Evolutionary conservation across 2,797 vertebrate genomes (phyloP).

Genomic region (Petrocephalus schoutedeni): DNA sequence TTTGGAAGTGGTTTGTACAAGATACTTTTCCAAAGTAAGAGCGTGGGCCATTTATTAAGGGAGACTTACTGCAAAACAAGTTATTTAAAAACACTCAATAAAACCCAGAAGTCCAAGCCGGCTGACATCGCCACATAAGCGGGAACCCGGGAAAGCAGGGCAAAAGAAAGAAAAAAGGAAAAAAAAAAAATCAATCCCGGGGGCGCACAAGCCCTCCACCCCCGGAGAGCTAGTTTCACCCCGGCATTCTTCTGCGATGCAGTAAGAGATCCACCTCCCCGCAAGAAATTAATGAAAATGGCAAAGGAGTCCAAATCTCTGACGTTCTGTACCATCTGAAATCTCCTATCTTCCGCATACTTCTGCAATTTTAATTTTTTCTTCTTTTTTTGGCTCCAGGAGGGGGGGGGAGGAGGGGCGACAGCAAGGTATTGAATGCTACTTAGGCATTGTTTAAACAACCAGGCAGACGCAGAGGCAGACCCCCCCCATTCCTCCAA

Average conservation of each 20-base stretch:
- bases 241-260: conserved; percentile 35
- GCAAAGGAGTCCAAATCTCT: conserved; percentile 19
- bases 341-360: conserved; percentile 41
- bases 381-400: conserved; percentile 38
- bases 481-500: conserved; percentile 71
- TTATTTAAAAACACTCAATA: background rate
- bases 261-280: conserved; percentile 30
- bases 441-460: conserved; percentile 84
- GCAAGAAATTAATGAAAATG: conserved; percentile 29
- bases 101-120: background rate
- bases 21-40: conserved; percentile 10
- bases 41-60: background rate
- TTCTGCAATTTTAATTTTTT: conserved; percentile 31
- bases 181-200: background rate
- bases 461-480: conserved; percentile 82
- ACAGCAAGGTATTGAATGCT: conserved; percentile 77
- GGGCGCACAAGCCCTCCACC: conserved; percentile 8
- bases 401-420: conserved; percentile 51
- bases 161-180: background rate
- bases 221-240: conserved; percentile 13
- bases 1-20: conserved; percentile 23
- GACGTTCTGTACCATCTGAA: conserved; percentile 26
- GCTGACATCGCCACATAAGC: background rate
- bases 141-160: background rate
- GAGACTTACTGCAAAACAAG: background rate